Base-by-base conservation (phyloP, 1,140 invertebrate species). In the Heterodera schachtii region DNA sequence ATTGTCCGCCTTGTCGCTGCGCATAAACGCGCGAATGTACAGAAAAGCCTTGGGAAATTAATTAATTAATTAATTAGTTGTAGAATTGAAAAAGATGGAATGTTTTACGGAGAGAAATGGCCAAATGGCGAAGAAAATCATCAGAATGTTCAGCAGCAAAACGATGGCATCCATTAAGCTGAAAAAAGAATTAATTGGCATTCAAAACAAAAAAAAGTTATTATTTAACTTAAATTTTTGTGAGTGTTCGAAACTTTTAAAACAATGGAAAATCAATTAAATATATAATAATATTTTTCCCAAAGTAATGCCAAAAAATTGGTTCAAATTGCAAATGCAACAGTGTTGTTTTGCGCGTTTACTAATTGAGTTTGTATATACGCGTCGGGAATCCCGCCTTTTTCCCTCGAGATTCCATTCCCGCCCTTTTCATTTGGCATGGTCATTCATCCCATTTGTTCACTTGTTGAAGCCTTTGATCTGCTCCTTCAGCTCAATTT, bases 11-110 rank as follows among this genome's bases (percentile, higher is more conserved):
- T 75, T 21, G 64, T 76, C 76, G 1, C 31, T 44, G 41, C 60
- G 60, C 70, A 82, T 70, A 67, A 85, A 85, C n/a, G 67, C 64
- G 47, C 46, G 52, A 13, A 85, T 64, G 57, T 85, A 85, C 31
- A 84, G n/a, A 44, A 73, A 60, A 13, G 84, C 85, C 84, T 82
- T 66, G 67, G 21, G n/a, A 52, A 66, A 46, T 2, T 41, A 73
- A 52, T n/a, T 66, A 2, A 57, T 3, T 11, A 47, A 79, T 16
- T 16, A n/a, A n/a, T n/a, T n/a, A n/a, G n/a, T n/a, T 1, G 31
- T 67, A 16, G 21, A 79, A 13, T 80, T 19, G n/a, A 79, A 31
- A 71, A 71, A 46, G 11, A 11, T 71, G 6, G 69, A 11, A 60
- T 31, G 31, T 31, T 31, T 19, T 60, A 60, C 57, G 11, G 57